phyloP scores from a whole-genome alignment of 1,140 invertebrate genomes.

The Drosophila pruinosa region DNA sequence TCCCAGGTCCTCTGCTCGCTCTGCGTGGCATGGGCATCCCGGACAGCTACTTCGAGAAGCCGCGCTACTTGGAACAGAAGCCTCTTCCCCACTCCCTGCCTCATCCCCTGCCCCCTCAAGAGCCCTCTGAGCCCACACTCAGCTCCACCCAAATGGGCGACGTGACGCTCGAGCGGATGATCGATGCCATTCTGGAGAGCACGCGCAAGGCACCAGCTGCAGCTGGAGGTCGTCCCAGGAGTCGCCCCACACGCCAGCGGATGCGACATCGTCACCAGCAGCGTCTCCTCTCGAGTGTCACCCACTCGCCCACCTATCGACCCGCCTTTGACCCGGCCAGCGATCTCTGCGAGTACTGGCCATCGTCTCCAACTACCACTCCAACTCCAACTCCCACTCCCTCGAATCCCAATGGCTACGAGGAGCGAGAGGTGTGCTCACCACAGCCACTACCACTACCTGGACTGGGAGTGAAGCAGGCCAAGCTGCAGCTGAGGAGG shows the following conservation, averaged over 20 bases:
- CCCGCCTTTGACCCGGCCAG: conserved; percentile 68
- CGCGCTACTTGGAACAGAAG: conserved; percentile 67
- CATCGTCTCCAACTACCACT: not conserved
- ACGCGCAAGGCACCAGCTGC: conserved; percentile 49
- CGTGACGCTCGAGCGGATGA: conserved; percentile 78
- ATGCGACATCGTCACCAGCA: not conserved
- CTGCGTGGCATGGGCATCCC: conserved; percentile 75
- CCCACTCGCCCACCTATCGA: conserved; percentile 65
- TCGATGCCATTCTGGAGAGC: conserved; percentile 79
- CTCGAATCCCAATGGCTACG: not conserved
- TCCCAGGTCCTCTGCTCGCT: conserved; percentile 73
- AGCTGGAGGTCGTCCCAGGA: not conserved
- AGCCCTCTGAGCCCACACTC: conserved; percentile 31
- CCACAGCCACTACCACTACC: conserved; percentile 4
- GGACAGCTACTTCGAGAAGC: conserved; percentile 81
- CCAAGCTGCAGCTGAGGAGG: conserved; percentile 50
- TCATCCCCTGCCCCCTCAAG: not conserved
- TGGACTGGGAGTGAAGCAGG: not conserved
- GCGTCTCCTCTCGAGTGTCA: conserved; percentile 19
- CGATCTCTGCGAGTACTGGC: conserved; percentile 67
- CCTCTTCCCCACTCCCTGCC: not conserved
- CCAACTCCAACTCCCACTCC: not conserved
- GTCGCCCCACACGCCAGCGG: not conserved
- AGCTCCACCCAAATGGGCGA: conserved; percentile 80
- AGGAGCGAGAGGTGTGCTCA: conserved; percentile 58